Base-by-base conservation (phyloP, 1,140 invertebrate species). In the Micrasema minimum region DNA sequence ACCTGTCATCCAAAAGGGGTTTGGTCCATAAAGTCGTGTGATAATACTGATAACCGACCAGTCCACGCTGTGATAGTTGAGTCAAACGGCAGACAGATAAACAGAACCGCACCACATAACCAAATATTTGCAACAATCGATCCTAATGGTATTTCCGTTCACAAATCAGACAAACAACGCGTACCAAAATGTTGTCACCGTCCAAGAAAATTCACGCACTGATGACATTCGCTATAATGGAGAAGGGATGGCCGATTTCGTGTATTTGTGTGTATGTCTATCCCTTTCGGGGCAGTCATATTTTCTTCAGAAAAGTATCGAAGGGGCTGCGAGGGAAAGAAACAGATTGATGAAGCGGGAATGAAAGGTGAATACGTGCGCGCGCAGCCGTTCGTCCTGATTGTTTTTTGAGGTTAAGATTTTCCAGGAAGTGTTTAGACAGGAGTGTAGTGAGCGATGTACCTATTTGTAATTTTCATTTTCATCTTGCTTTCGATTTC, bases 1-100 rank as follows among this genome's bases (percentile, higher is more conserved):
- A 51, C 62, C 62, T 66, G 62, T 66, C 62, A 66, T 20, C 26
- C 26, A 50, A 66, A 66, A 66, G 62, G 62, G 62, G 62, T 66
- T 66, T 66, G 62, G 62, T 66, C 35, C 62, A 38, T 66, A 48
- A 16, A 51, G 16, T 43, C 43, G 53, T n/a, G 26, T 57, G 53
- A 46, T 57, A 37, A 37, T 57, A 46, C 41, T 64, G 61, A 64
- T 35, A 48, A 38, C 26, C 10, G 46, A n/a, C 26, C 14, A 37
- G 14, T 20, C 10, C 37, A 23, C 35, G 16, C 16, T 11, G 14
- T 14, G 37, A 31, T n/a, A 46, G 43, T 46, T 31, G n/a, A 20
- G 50, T 23, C n/a, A n/a, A 14, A 20, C 1, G 18, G 12, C 45
- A 51, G 31, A 66, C 22, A 16, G 35, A 66, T 66, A 66, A 66